Conservation (phyloP, 2,797 vertebrate genomes). For the Sardinella longiceps region DNA sequence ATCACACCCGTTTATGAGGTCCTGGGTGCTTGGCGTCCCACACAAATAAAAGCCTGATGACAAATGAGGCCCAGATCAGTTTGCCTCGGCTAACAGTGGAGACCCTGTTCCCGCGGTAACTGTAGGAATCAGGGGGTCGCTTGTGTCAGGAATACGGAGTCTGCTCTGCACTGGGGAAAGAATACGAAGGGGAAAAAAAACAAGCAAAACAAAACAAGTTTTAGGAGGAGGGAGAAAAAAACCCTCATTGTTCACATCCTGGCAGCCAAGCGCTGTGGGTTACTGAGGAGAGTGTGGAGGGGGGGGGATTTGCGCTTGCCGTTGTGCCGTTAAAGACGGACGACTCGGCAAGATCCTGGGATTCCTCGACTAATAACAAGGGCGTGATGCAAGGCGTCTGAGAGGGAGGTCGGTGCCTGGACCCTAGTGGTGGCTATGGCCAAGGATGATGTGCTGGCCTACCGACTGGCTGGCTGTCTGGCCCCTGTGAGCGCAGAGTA, state of each 20-base stretch:
- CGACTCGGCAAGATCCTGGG: slow-evolving; percentile 22
- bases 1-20: slow-evolving; percentile 47
- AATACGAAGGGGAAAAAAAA: no score
- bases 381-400: background rate
- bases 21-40: slow-evolving; percentile 29
- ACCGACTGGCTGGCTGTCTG: background rate
- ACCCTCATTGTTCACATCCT: background rate
- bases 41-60: slow-evolving; percentile 45
- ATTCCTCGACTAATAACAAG: background rate
- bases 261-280: background rate
- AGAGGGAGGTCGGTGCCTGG: background rate
- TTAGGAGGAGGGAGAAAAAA: background rate
- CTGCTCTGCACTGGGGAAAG: background rate
- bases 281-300: background rate
- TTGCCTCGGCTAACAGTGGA: background rate
- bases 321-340: slow-evolving; percentile 25
- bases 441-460: background rate
- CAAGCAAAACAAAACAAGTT: background rate
- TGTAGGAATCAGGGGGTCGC: slow-evolving; percentile 21
- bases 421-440: background rate
- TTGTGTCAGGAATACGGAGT: slow-evolving; percentile 7
- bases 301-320: background rate
- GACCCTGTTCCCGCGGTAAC: background rate
- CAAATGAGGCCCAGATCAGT: slow-evolving; percentile 41
- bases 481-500: background rate